A percentile compares a stretch with the other conserved stretches of the same genome.
Conservation (phyloP, 2,888 invertebrate species). For the Itoplectis maculator region DNA sequence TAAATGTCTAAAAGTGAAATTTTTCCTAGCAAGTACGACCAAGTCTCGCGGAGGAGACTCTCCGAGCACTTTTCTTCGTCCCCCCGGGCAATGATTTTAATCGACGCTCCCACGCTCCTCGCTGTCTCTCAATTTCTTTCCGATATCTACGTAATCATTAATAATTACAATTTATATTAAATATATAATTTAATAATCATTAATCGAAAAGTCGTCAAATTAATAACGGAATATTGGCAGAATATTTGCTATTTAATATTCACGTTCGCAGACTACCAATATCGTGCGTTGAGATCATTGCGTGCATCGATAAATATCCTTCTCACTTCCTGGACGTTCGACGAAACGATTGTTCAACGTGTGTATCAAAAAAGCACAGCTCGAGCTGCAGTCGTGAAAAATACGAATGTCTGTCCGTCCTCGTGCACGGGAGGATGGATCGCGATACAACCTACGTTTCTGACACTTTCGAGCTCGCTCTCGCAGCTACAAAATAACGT, state of each 20-base stretch:
- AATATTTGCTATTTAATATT: slow-evolving; percentile 51
- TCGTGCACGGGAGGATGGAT: slow-evolving; percentile 14
- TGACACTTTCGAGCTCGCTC: slow-evolving; percentile 30
- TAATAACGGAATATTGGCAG: slow-evolving; percentile 77
- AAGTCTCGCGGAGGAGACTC: slow-evolving; percentile 19
- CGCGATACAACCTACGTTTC: slow-evolving; percentile 36
- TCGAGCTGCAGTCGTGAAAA: slow-evolving; percentile 57
- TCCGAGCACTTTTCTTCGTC: not conserved
- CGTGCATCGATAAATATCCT: slow-evolving; percentile 70
- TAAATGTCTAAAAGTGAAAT: slow-evolving; percentile 1
- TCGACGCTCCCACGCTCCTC: slow-evolving; percentile 64
- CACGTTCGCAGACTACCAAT: slow-evolving; percentile 72
- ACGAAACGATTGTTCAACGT: not conserved
- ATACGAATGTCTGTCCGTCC: slow-evolving; percentile 32
- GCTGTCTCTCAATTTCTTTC: slow-evolving; percentile 59
- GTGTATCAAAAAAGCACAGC: slow-evolving; percentile 49
- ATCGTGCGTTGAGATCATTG: slow-evolving; percentile 82
- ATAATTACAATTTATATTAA: slow-evolving; percentile 72
- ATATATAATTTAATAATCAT: slow-evolving; percentile 75
- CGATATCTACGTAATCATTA: slow-evolving; percentile 66
- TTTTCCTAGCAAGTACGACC: slow-evolving; percentile 36
- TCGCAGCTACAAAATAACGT: slow-evolving; percentile 46
- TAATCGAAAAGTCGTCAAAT: slow-evolving; percentile 74
- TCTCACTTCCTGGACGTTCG: not conserved
- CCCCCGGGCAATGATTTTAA: slow-evolving; percentile 12